Evolutionary conservation across 2,888 invertebrate species (phyloP).

Genomic region (Amblyjoppa fuscipennis): DNA sequence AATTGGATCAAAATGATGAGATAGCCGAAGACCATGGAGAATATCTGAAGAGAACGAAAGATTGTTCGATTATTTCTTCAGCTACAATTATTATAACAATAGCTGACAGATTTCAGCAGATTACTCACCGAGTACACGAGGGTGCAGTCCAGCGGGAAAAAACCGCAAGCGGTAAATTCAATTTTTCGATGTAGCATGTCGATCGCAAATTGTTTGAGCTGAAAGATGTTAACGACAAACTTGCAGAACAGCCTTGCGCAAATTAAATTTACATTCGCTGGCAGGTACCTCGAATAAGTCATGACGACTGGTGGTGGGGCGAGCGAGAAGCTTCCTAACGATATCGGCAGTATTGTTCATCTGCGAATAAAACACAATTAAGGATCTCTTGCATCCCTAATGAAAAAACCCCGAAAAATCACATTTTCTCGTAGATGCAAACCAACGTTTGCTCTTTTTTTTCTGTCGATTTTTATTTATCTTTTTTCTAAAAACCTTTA

Average conservation of each 20-base stretch:
- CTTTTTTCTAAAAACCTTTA: not conserved
- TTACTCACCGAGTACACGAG: slow-evolving; percentile 77
- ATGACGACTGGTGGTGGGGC: slow-evolving; percentile 25
- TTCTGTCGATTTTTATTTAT: not conserved
- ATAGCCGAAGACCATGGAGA: not conserved
- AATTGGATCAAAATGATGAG: not conserved
- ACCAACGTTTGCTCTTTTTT: not conserved
- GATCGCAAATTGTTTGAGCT: slow-evolving; percentile 78
- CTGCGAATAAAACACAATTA: not conserved
- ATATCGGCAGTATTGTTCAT: slow-evolving; percentile 31
- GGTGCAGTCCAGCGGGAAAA: slow-evolving; percentile 76
- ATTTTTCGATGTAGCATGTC: slow-evolving; percentile 74
- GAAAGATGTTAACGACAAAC: slow-evolving; percentile 49
- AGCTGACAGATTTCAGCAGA: not conserved
- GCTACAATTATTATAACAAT: not conserved
- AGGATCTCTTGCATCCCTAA: not conserved
- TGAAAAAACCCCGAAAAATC: not conserved
- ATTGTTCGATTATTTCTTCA: not conserved
- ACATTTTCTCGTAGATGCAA: not conserved
- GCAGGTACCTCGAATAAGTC: slow-evolving; percentile 26
- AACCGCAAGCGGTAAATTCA: slow-evolving; percentile 77
- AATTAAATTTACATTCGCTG: not conserved
- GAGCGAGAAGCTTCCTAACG: slow-evolving; percentile 27
- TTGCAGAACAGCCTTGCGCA: not conserved
- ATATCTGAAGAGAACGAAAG: slow-evolving; percentile 1